phyloP scores from a whole-genome alignment of 2,797 vertebrate species.

The Protonibea diacanthus region DNA sequence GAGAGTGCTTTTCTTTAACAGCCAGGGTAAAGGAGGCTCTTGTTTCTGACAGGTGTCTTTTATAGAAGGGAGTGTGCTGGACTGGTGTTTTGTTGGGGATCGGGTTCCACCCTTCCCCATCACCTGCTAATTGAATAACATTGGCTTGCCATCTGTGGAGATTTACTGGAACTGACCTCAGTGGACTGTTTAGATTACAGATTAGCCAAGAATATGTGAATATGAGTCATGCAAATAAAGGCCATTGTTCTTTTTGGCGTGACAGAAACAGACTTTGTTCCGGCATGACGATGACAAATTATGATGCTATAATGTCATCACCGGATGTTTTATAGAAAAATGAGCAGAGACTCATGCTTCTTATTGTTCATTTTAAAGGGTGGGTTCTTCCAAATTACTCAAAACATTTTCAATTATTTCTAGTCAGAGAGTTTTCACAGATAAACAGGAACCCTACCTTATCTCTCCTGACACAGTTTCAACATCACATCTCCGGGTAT shows the following conservation, averaged over 20 bases:
- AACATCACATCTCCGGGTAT: background rate
- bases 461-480: background rate
- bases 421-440: background rate
- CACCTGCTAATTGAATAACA: conserved; percentile 85
- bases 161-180: conserved; percentile 81
- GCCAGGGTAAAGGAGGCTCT: conserved; percentile 75
- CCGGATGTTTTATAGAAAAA: background rate
- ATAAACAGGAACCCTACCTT: too few species aligned
- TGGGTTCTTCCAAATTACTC: background rate
- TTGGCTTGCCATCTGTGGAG: conserved; percentile 83
- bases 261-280: conserved; percentile 18
- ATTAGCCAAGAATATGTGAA: conserved; percentile 63
- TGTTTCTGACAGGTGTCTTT: conserved; percentile 86
- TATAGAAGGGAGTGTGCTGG: conserved; percentile 84
- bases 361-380: background rate
- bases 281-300: conserved; percentile 22
- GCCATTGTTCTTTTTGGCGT: conserved; percentile 39
- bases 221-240: conserved; percentile 60
- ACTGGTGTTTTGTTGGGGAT: conserved; percentile 81
- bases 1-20: conserved; percentile 81
- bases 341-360: background rate
- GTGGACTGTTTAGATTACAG: conserved; percentile 76
- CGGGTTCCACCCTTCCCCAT: conserved; percentile 72
- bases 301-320: conserved; percentile 4
- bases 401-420: background rate